phyloP scores from a whole-genome alignment of 30 jellyfish, hydroid and myxozoan genomes.

The Hydra vulgaris region DNA sequence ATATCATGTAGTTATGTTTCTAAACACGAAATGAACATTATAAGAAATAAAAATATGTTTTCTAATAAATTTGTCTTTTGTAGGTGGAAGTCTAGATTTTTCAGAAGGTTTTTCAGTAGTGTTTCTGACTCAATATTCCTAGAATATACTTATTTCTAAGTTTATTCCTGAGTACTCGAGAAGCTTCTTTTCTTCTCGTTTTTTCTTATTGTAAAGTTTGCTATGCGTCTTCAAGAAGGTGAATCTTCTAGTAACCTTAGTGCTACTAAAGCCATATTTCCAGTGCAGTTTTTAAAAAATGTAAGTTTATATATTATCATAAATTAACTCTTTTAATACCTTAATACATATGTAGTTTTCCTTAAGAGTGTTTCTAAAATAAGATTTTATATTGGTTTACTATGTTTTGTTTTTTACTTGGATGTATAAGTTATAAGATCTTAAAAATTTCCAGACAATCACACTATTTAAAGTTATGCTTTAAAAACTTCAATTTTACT shows the following conservation, averaged over 20 bases:
- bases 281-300: not conserved
- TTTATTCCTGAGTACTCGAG: not conserved
- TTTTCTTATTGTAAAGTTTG: not conserved
- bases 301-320: slow-evolving; percentile 1
- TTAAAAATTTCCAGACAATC: slow-evolving; percentile 19
- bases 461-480: not conserved
- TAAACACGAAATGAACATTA: slow-evolving; percentile 57
- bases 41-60: slow-evolving; percentile 9
- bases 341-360: no score
- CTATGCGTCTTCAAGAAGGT: slow-evolving; percentile 18
- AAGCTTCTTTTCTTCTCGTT: not conserved
- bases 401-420: no score
- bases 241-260: not conserved
- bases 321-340: no score
- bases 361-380: no score
- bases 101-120: not conserved
- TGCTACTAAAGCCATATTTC: slow-evolving; percentile 21
- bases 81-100: slow-evolving; percentile 9
- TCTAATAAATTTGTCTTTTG: not conserved
- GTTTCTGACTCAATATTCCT: not conserved
- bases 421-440: no score
- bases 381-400: no score
- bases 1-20: slow-evolving; percentile 92
- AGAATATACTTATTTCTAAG: slow-evolving; percentile 6
- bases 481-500: no score